These are phyloP conservation scores for Polymixis flavicincta DNA, from an alignment of 2,888 invertebrate genomes.

Conservation along the genomic window DNA sequence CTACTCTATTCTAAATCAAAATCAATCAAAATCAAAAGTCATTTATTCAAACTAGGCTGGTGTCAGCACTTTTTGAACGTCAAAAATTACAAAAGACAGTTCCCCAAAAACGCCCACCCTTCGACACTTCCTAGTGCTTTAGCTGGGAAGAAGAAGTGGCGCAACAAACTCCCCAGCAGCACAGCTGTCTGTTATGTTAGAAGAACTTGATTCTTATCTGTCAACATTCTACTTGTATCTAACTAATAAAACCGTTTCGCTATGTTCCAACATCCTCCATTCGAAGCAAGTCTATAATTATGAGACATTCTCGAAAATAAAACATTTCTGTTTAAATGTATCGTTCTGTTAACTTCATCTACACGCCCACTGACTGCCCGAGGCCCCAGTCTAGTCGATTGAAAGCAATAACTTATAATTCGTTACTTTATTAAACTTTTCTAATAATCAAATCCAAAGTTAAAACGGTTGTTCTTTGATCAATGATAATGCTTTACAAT, in stretches of 20 bases:
- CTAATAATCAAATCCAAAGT: constrained; percentile 47
- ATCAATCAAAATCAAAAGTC: too few relatives aligned
- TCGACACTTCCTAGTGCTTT: too few relatives aligned
- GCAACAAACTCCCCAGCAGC: too few relatives aligned
- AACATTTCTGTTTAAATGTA: constrained; percentile 42
- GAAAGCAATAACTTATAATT: constrained; percentile 46
- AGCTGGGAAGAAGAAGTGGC: too few relatives aligned
- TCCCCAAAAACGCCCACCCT: too few relatives aligned
- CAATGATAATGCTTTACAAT: constrained; percentile 23
- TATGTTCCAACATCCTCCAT: constrained; percentile 40
- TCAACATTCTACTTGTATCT: constrained; percentile 2
- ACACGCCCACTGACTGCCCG: constrained; percentile 45
- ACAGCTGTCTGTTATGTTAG: too few relatives aligned
- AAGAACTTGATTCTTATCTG: constrained; percentile 16
- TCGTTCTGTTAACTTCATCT: constrained; percentile 40
- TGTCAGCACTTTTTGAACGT: too few relatives aligned
- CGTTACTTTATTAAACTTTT: constrained; percentile 52
- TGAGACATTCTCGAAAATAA: constrained; percentile 47
- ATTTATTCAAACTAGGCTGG: too few relatives aligned
- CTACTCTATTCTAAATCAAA: too few relatives aligned
- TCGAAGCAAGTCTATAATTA: constrained; percentile 51
- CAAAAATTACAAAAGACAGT: too few relatives aligned
- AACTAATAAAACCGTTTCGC: constrained; percentile 25
- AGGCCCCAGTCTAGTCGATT: constrained; percentile 39
- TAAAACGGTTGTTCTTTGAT: constrained; percentile 40